Evolutionary conservation across 2,797 vertebrate species (phyloP).

Genomic region (Gorsachius magnificus): DNA sequence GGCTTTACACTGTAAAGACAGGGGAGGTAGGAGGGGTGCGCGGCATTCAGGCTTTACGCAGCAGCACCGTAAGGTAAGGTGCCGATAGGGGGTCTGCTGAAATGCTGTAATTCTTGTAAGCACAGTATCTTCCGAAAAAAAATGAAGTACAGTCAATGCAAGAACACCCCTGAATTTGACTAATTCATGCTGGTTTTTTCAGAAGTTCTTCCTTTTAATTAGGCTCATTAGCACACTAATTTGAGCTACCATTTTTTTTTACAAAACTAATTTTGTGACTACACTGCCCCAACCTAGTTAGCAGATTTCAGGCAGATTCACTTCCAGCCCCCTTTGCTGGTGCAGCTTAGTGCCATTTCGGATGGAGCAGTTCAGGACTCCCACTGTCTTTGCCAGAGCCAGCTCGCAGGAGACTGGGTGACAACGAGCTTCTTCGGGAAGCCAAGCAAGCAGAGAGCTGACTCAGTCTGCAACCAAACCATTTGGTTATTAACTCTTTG

Average conservation of each 20-base stretch:
- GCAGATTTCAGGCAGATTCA: not conserved
- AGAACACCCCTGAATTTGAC: not conserved
- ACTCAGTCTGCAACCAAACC: not conserved
- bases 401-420: not conserved
- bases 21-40: not conserved
- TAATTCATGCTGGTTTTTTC: not conserved
- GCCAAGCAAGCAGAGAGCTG: not conserved
- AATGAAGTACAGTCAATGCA: not conserved
- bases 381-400: not conserved
- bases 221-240: not conserved
- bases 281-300: not conserved
- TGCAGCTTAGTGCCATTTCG: not conserved
- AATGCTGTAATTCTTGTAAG: not conserved
- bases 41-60: rapidly evolving
- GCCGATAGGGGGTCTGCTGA: rapidly evolving
- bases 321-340: not conserved
- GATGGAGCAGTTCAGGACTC: not conserved
- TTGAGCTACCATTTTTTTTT: not conserved
- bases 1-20: not conserved
- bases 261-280: not conserved
- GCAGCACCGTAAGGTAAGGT: rapidly evolving
- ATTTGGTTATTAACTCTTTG: not conserved
- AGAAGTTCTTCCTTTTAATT: not conserved
- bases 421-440: rapidly evolving
- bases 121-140: not conserved